Base-by-base conservation (phyloP, 2,797 vertebrate genomes). In the Glyptemys insculpta region DNA sequence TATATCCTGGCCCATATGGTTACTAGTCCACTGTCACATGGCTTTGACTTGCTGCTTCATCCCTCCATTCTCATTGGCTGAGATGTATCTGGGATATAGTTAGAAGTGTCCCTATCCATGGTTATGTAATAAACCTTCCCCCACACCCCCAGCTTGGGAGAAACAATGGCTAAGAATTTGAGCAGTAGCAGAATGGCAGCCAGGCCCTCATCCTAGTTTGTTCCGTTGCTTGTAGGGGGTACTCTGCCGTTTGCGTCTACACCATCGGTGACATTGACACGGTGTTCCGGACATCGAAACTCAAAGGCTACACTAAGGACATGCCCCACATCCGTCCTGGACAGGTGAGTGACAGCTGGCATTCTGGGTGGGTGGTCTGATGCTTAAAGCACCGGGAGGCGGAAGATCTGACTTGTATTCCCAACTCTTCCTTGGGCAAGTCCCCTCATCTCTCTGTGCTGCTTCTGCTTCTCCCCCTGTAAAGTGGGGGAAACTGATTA, bases 231-330 rank as follows among this genome's bases (percentile, higher is more conserved):
- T 12, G 0, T 94, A 98, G 98, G 98, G 98, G 98, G 62, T 98
- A 98, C 91, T 98, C 98, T 0, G 98, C 98, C 0, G 96, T 98
- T 57, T 98, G 98, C 0, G 96, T 98, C 47, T 98, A 98, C 81
- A 97, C 98, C 5, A 97, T 98, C 0, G 95, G 94, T 4, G 97
- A 98, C 92, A 98, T 98, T 2, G 98, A 98, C 50, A 52, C 5
- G 0, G 93, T 98, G 53, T 98, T 98, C 88, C 94, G 79, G 3
- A 98, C 96, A 0, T 98, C 98, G 8, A 95, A 87, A 2, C 98
- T 98, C 95, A 98, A 98, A 54, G 98, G 96, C 87, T 98, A 98
- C 76, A 88, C 53, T 0, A 80, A 87, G 2, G 83, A 86, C 37
- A 86, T 92, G 59, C 98, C 98, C 0, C 96, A 95, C 74, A 91